These are phyloP conservation scores for Drosophila triauraria DNA, from an alignment of 1,140 invertebrate species.

Conservation along the genomic window DNA sequence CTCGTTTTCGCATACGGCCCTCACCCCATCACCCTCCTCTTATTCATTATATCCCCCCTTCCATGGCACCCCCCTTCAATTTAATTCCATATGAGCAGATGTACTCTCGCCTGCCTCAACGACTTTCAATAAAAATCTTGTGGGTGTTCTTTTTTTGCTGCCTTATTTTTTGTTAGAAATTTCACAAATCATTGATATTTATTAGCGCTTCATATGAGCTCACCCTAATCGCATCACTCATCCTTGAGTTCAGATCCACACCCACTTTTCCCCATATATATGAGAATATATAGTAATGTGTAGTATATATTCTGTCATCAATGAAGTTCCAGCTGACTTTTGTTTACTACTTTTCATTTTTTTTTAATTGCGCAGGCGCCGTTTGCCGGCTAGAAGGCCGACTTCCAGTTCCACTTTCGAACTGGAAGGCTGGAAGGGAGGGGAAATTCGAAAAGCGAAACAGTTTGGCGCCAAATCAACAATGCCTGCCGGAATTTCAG, in stretches of 20 bases:
- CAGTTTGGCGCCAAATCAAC: slow-evolving; percentile 64
- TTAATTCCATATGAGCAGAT: slow-evolving; percentile 24
- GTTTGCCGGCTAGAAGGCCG: slow-evolving; percentile 53
- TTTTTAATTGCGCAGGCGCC: slow-evolving; percentile 45
- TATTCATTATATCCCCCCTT: not conserved
- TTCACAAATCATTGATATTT: slow-evolving; percentile 40
- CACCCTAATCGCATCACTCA: slow-evolving; percentile 36
- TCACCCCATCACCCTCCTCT: no score
- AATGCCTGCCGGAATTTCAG: slow-evolving; percentile 2
- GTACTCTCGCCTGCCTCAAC: slow-evolving; percentile 5
- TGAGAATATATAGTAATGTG: not conserved
- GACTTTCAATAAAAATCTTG: slow-evolving; percentile 23
- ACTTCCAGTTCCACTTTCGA: slow-evolving; percentile 58
- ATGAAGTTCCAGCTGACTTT: slow-evolving; percentile 65
- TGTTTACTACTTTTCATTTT: slow-evolving; percentile 52
- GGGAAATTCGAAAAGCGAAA: slow-evolving; percentile 58
- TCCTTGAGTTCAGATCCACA: not conserved
- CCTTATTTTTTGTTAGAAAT: not conserved
- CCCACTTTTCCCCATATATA: not conserved
- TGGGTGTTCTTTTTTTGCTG: not conserved
- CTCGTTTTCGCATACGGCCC: slow-evolving; percentile 15
- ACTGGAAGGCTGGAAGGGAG: slow-evolving; percentile 57
- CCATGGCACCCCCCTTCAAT: not conserved
- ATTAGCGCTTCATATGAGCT: slow-evolving; percentile 18
- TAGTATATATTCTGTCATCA: slow-evolving; percentile 31